Conservation (phyloP, 2,113 vertebrate species). For the Bambusicola thoracicus region DNA sequence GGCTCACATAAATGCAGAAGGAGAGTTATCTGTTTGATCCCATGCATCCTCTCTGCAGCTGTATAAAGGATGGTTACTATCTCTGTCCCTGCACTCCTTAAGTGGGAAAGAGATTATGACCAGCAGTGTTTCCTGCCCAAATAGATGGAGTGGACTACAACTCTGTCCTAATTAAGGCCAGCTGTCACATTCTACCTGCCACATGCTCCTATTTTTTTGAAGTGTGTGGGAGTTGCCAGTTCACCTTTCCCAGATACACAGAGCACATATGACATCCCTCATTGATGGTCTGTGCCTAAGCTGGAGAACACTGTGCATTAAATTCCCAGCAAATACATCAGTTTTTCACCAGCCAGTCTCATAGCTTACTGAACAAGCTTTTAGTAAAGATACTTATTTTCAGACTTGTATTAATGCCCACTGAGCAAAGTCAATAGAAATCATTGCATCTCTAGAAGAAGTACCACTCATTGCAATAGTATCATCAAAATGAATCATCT, state of each 20-base stretch:
- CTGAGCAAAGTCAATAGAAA: conserved; percentile 20
- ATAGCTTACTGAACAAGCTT: not conserved
- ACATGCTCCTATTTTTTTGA: not conserved
- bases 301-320: not conserved
- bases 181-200: not conserved
- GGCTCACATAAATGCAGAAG: not conserved
- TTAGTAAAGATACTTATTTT: conserved; percentile 23
- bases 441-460: not conserved
- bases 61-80: not conserved
- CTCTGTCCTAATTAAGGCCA: not conserved
- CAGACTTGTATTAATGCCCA: not conserved
- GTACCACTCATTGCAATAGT: not conserved
- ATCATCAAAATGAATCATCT: conserved; percentile 38
- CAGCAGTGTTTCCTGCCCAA: not conserved
- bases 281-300: not conserved
- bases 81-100: not conserved
- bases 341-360: not conserved
- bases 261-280: not conserved
- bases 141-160: not conserved
- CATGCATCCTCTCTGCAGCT: not conserved
- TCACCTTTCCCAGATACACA: not conserved
- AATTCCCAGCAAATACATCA: not conserved
- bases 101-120: not conserved
- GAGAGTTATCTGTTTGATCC: not conserved
- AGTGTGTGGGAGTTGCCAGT: not conserved